Conservation (phyloP, 2,888 invertebrate genomes). For the Abrostola triplasia region DNA sequence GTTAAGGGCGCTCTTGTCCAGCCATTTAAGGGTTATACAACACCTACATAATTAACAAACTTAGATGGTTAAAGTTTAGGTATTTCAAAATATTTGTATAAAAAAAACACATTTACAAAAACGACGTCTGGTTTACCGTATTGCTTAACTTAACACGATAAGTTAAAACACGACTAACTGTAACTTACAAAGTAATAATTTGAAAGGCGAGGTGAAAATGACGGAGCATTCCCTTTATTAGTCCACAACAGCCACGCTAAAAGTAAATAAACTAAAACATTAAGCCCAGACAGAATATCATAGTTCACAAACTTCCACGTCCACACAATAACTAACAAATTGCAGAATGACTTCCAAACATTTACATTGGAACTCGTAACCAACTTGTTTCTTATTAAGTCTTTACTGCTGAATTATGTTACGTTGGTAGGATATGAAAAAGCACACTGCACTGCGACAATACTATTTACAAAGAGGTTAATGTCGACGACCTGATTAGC, state of each 20-base stretch:
- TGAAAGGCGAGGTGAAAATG: constrained; percentile 36
- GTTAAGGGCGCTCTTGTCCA: too few species aligned
- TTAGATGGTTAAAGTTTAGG: too few species aligned
- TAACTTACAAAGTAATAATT: constrained; percentile 10
- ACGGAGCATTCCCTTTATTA: constrained; percentile 26
- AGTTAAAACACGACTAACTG: constrained; percentile 3
- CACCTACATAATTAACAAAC: too few species aligned
- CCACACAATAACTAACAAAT: constrained; percentile 40
- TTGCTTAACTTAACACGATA: neutral
- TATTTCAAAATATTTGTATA: too few species aligned
- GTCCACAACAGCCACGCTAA: constrained; percentile 15
- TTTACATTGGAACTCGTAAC: constrained; percentile 40
- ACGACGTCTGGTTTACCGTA: too few species aligned
- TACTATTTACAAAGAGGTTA: constrained; percentile 33
- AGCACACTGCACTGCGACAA: constrained; percentile 54
- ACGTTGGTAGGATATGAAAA: constrained; percentile 34
- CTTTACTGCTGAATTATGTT: constrained; percentile 29
- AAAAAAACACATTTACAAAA: too few species aligned
- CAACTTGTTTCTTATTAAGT: constrained; percentile 34
- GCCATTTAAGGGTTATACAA: too few species aligned
- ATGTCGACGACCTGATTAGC: too few species aligned
- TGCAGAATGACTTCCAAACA: constrained; percentile 33
- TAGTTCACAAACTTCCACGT: constrained; percentile 38
- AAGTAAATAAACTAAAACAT: constrained; percentile 40
- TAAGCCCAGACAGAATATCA: constrained; percentile 37